These are phyloP conservation scores for Cantharis nigra DNA, from an alignment of 2,888 invertebrate genomes.

Conservation along the genomic window DNA sequence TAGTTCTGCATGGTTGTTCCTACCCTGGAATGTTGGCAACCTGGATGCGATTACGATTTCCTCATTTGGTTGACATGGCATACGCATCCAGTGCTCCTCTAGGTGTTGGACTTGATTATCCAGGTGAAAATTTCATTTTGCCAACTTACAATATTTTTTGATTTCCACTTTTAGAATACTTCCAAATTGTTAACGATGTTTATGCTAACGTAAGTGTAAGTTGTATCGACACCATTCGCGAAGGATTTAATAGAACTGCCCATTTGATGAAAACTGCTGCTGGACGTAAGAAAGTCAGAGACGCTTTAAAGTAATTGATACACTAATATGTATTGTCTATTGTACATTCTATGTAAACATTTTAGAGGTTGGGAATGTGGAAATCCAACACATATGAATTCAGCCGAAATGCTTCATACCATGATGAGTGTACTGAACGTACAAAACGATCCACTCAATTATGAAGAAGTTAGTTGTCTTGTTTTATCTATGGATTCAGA, in stretches of 20 bases:
- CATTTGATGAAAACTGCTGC: not conserved
- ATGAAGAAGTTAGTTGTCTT: slow-evolving; percentile 12
- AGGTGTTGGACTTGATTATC: slow-evolving; percentile 19
- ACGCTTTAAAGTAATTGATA: slow-evolving; percentile 1
- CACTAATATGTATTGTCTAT: not conserved
- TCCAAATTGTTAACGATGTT: not conserved
- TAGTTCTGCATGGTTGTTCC: slow-evolving; percentile 62
- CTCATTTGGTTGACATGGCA: slow-evolving; percentile 62
- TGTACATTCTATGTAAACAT: not conserved
- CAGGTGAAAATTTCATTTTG: not conserved
- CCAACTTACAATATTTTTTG: not conserved
- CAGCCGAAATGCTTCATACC: not conserved
- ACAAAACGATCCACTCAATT: slow-evolving; percentile 9
- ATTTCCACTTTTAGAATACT: not conserved
- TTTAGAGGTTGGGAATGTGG: slow-evolving; percentile 9
- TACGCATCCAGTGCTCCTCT: slow-evolving; percentile 64
- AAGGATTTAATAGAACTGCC: not conserved
- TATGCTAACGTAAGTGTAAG: not conserved
- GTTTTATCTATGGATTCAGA: slow-evolving; percentile 9
- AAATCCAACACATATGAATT: slow-evolving; percentile 4
- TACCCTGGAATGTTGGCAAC: slow-evolving; percentile 65
- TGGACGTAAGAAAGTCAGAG: not conserved
- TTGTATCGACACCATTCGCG: not conserved
- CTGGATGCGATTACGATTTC: slow-evolving; percentile 64
- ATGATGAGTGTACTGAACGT: slow-evolving; percentile 11